Evolutionary conservation across 2,113 vertebrate species (phyloP).

Genomic region (Recurvirostra avosetta): DNA sequence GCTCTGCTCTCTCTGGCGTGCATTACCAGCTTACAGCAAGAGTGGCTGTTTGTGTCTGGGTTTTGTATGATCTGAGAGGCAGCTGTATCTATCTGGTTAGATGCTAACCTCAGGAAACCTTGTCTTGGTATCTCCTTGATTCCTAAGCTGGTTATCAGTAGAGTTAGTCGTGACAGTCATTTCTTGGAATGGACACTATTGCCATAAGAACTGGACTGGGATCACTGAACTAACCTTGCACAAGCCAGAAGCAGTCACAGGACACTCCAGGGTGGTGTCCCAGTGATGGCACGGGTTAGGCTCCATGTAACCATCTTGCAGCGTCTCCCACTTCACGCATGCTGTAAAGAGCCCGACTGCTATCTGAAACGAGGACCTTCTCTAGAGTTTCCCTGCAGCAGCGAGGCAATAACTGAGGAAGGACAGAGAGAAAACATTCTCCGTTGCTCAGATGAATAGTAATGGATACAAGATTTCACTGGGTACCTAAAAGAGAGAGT

Average conservation of each 20-base stretch:
- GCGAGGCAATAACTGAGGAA: not conserved
- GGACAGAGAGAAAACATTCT: not conserved
- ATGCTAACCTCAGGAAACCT: not conserved
- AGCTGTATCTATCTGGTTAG: not conserved
- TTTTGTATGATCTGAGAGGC: not conserved
- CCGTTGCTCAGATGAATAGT: not conserved
- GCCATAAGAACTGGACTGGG: not conserved
- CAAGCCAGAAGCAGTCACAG: not conserved
- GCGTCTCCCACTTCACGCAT: not conserved
- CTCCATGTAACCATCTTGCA: not conserved
- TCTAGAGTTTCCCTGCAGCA: not conserved
- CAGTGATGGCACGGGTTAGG: not conserved
- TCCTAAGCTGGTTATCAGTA: not conserved
- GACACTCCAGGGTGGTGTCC: too few species aligned
- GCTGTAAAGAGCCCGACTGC: not conserved
- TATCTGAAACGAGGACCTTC: not conserved
- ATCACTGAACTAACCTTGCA: not conserved
- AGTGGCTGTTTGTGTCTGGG: not conserved
- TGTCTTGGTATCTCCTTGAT: not conserved
- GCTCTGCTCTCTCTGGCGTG: not conserved
- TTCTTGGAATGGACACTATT: not conserved
- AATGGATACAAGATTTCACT: not conserved
- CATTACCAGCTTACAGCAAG: not conserved
- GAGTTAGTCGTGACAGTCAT: not conserved
- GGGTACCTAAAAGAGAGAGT: not conserved